Evolutionary conservation across 2,888 invertebrate genomes (phyloP), one percentile per base, ranked within the genome.

Genomic region (Aricia artaxerxes): DNA sequence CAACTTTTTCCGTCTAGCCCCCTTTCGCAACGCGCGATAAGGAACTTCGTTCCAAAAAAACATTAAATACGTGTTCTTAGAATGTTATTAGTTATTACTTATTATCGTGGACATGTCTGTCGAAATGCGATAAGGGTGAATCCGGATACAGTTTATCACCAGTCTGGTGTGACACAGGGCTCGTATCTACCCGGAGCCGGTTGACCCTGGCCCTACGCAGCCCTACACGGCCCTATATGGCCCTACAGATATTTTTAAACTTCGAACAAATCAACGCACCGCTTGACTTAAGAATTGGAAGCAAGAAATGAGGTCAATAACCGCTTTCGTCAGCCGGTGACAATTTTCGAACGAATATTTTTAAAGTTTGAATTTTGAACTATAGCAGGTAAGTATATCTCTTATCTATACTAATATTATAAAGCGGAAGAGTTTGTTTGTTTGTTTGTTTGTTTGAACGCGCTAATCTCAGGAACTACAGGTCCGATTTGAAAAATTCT

Each of bases 121-220:
- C 69, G 49, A 75, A 75, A 49, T 16, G 31, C 6, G 76, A 76
- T 76, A 76, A 57, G 53, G 53, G 31, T 53, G 53, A 5, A 76
- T 76, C 76, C 76, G 76, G 76, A 76, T 57, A 53, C 76, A 35
- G 24, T 31, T 76, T 53, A 53, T 24, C 40, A 44, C 53, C 6
- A 35, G 53, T 11, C 75, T 31, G 11, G 6, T 53, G 53, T 53
- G 49, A 49, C 24, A 49, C 49, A 75, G 75, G 49, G 76, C 53
- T 53, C 44, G 16, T 76, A 76, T 76, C 57, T 76, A 76, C 49
- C 76, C 76, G 76, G 76, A 76, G 35, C 76, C 53, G 1, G 57
- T 76, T 35, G 53, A 57, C 76, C 76, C 49, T 76, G 57, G 31
- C 64, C 64, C 31, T 64, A 69, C 69, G 13, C 35, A 38, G 16